These are phyloP conservation scores for Tipula confusa DNA, from an alignment of 2,888 invertebrate genomes.

Conservation along the genomic window DNA sequence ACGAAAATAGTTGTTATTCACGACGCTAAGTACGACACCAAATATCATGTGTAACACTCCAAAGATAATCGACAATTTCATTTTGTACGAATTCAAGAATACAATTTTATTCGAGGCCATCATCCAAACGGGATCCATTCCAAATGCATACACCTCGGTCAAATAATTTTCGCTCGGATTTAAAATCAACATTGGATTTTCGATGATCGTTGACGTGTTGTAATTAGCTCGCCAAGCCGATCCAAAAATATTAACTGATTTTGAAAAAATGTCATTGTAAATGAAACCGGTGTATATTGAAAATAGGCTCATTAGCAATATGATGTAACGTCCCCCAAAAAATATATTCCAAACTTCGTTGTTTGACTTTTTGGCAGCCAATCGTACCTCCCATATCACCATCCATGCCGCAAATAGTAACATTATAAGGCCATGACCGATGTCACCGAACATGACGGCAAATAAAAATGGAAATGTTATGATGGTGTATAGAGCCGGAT, in stretches of 20 bases:
- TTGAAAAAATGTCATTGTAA: slow-evolving; percentile 96
- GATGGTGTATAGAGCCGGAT: slow-evolving; percentile 82
- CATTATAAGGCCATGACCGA: slow-evolving; percentile 86
- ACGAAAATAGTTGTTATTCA: slow-evolving; percentile 70
- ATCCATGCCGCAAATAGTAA: slow-evolving; percentile 74
- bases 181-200: slow-evolving; percentile 54
- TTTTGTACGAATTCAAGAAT: slow-evolving; percentile 92
- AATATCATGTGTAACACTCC: slow-evolving; percentile 94
- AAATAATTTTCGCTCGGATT: slow-evolving; percentile 57
- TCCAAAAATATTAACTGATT: slow-evolving; percentile 90
- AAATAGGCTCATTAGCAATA: slow-evolving; percentile 93
- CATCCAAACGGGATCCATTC: slow-evolving; percentile 77
- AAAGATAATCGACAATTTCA: slow-evolving; percentile 91
- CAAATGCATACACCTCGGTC: slow-evolving; percentile 64
- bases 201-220: slow-evolving; percentile 51
- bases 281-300: slow-evolving; percentile 97
- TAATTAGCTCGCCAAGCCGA: slow-evolving; percentile 71
- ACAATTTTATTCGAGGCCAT: slow-evolving; percentile 83
- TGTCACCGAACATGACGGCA: slow-evolving; percentile 94
- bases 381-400: slow-evolving; percentile 71
- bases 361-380: slow-evolving; percentile 63
- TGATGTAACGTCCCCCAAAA: slow-evolving; percentile 96
- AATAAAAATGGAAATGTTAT: slow-evolving; percentile 94
- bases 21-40: slow-evolving; percentile 78
- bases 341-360: slow-evolving; percentile 95